Evolutionary conservation across 1,140 invertebrate species (phyloP).

Genomic region (Sogatella furcifera): DNA sequence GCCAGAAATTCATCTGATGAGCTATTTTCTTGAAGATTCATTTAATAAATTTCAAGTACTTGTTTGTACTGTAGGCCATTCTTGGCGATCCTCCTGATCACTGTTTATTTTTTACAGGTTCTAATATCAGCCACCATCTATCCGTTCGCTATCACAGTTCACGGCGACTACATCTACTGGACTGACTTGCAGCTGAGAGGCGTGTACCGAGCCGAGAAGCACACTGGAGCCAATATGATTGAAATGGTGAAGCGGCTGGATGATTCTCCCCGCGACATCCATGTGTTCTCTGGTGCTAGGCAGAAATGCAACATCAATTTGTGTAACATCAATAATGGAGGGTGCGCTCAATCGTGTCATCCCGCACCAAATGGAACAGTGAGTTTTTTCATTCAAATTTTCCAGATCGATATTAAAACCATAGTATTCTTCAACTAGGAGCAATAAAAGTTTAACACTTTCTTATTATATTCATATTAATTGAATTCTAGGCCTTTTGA

Average conservation of each 20-base stretch:
- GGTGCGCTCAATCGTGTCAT: slow-evolving; percentile 91
- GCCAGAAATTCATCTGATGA: too few relatives aligned
- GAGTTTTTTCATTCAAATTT: slow-evolving; percentile 10
- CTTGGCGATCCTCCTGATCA: not conserved
- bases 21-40: too few relatives aligned
- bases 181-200: slow-evolving; percentile 90
- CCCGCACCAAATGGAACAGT: slow-evolving; percentile 67
- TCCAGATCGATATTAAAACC: too few relatives aligned
- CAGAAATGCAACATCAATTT: slow-evolving; percentile 77
- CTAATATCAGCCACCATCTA: slow-evolving; percentile 85
- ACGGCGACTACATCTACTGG: slow-evolving; percentile 91
- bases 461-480: too few relatives aligned
- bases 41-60: too few relatives aligned
- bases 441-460: too few relatives aligned
- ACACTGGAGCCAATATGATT: slow-evolving; percentile 89
- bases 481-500: too few relatives aligned
- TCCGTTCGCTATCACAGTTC: slow-evolving; percentile 91
- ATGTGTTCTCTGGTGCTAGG: slow-evolving; percentile 68
- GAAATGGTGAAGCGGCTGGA: slow-evolving; percentile 87
- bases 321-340: slow-evolving; percentile 88
- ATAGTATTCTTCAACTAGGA: too few relatives aligned
- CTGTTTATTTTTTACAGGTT: slow-evolving; percentile 38
- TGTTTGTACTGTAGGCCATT: too few relatives aligned
- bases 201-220: slow-evolving; percentile 92
- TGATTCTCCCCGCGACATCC: slow-evolving; percentile 82